Base-by-base conservation (phyloP, 1,140 invertebrate species). In the Latrodectus geometricus region DNA sequence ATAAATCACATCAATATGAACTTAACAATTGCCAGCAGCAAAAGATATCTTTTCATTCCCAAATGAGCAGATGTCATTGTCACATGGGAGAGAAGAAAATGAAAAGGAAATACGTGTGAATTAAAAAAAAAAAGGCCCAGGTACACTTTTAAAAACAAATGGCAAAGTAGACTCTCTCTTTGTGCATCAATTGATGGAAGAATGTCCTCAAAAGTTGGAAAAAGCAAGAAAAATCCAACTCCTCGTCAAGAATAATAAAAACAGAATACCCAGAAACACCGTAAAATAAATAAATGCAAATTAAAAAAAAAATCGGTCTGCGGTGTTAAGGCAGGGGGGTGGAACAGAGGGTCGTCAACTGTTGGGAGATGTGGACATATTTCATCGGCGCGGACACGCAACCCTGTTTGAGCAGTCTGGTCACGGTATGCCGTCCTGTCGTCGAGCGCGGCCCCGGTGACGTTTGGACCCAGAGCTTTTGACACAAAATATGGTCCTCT, bases 391-490 rank as follows among this genome's bases (percentile, higher is more conserved):
- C 17, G 15, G 70, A 52, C 80, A 82, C 80, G 80, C 80, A 82
- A 82, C 56, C 7, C 70, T 74, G 70, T 56, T 82, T 82, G 80
- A 35, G 80, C 49, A 82, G 23, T 61, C 9, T 23, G 23, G 80
- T 82, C 80, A 82, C 80, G 80, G 23, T 65, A 74, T 74, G 80
- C 74, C 70, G 80, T 65, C 69, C 80, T 82, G 80, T 82, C 80
- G 80, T 82, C 80, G 61, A 70, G 56, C 50, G 35, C 80, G 35
- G 50, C 70, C 70, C 80, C 50, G 14, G 54, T 74, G 80, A 74
- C 80, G 56, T 49, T 82, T 21, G n/a, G 54, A 56, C 70, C 70
- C 70, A 49, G 20, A 15, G 49, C 17, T 35, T 12, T 56, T 69
- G 50, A 80, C 78, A 80, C 78, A 80, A 80, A 69, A 80, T 80